Evolutionary conservation across 2,888 invertebrate species (phyloP).

Genomic region (Cremastinae sp.): DNA sequence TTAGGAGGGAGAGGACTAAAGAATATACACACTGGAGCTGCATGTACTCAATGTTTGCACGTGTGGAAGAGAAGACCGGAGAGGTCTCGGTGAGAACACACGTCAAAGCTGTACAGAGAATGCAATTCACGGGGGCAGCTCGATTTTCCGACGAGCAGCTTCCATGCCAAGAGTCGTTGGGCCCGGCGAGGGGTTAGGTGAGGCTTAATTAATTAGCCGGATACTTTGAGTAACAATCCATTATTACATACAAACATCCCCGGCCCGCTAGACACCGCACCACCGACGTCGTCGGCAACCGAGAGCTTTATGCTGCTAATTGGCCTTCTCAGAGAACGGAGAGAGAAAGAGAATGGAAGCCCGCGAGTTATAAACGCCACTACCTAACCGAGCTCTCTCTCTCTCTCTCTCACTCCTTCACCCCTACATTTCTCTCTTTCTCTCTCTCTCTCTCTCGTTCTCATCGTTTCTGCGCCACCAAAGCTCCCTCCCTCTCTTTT

Average conservation of each 20-base stretch:
- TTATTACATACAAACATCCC: slow-evolving; percentile 80
- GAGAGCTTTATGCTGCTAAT: slow-evolving; percentile 80
- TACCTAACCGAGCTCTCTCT: slow-evolving; percentile 59
- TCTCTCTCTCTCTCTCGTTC: slow-evolving; percentile 29
- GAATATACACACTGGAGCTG: slow-evolving; percentile 20
- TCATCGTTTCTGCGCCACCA: slow-evolving; percentile 9
- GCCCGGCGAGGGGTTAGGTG: slow-evolving; percentile 64
- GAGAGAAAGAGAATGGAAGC: slow-evolving; percentile 65
- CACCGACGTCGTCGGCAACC: slow-evolving; percentile 67
- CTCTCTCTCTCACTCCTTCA: slow-evolving; percentile 59
- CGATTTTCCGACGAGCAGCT: background rate
- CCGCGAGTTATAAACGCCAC: slow-evolving; percentile 79
- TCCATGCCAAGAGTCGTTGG: background rate
- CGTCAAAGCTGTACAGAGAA: slow-evolving; percentile 48
- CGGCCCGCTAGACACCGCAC: slow-evolving; percentile 41
- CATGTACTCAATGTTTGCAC: slow-evolving; percentile 1
- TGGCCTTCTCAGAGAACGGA: slow-evolving; percentile 77
- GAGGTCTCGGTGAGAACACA: slow-evolving; percentile 43
- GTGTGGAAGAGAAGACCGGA: slow-evolving; percentile 41
- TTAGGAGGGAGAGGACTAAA: slow-evolving; percentile 17
- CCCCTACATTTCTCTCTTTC: no score
- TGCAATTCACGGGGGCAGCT: slow-evolving; percentile 49
- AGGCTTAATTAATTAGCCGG: slow-evolving; percentile 80
- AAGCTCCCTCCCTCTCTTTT: slow-evolving; percentile 23
- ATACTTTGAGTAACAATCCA: slow-evolving; percentile 80